phyloP scores from a whole-genome alignment of 2,797 vertebrate genomes.

The Astyanax mexicanus region DNA sequence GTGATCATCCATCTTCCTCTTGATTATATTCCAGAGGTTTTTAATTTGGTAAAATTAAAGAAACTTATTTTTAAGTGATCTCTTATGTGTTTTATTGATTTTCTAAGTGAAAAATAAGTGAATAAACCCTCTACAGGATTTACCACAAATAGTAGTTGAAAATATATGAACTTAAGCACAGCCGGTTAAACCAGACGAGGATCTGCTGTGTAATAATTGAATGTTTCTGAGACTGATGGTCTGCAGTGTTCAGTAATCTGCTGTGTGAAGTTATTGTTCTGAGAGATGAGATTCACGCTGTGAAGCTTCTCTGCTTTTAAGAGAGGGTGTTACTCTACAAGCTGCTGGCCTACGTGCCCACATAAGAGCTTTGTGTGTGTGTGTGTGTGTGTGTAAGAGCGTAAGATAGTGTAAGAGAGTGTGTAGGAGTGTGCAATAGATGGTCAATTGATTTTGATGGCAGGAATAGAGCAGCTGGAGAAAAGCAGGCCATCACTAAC shows the following conservation, averaged over 20 bases:
- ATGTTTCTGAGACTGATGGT: too few relatives aligned
- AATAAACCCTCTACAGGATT: too few relatives aligned
- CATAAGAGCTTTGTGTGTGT: constrained; percentile 17
- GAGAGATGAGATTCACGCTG: constrained; percentile 3
- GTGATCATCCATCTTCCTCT: too few relatives aligned
- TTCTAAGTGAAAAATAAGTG: too few relatives aligned
- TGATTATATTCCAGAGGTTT: too few relatives aligned
- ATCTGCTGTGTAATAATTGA: too few relatives aligned
- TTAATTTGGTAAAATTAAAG: too few relatives aligned
- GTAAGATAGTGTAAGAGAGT: constrained; percentile 13
- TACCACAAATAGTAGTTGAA: too few relatives aligned
- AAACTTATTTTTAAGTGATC: too few relatives aligned
- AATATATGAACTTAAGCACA: too few relatives aligned
- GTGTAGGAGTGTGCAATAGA: constrained; percentile 34
- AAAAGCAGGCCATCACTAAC: constrained; percentile 15
- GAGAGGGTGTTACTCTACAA: background rate
- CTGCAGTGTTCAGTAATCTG: background rate
- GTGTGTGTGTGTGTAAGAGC: constrained; percentile 4
- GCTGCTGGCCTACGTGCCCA: constrained; percentile 21
- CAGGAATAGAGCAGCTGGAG: constrained; percentile 31
- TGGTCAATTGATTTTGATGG: constrained; percentile 45
- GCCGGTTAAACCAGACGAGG: too few relatives aligned
- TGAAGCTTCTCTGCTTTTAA: constrained; percentile 17
- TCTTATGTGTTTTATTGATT: too few relatives aligned
- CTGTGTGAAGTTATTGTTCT: constrained; percentile 12